Evolutionary conservation across 92 coral and sea anemone genomes (phyloP).

Genomic region (Paramuricea clavata): DNA sequence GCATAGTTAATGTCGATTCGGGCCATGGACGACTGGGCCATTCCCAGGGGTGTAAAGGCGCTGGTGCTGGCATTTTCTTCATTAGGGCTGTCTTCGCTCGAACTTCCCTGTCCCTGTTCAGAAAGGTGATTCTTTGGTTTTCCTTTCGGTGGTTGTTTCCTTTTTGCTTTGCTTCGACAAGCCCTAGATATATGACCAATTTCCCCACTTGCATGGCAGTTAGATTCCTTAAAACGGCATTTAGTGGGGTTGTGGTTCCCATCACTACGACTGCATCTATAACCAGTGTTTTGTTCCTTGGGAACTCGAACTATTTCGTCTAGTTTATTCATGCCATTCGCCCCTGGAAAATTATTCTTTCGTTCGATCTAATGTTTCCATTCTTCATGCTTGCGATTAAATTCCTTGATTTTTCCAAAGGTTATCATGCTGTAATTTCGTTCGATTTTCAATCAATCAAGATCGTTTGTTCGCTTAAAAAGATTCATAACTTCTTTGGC

Average conservation of each 20-base stretch:
- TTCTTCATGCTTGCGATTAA: constrained; percentile 45
- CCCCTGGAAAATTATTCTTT: constrained; percentile 27
- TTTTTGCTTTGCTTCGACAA: constrained; percentile 1
- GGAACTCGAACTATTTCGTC: neutral
- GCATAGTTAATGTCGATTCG: constrained; percentile 48
- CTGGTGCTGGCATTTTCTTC: constrained; percentile 48
- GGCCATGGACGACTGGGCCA: constrained; percentile 17
- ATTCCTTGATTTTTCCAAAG: constrained; percentile 61
- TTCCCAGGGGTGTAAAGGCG: constrained; percentile 41
- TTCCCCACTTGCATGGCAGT: constrained; percentile 64
- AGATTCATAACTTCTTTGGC: too few relatives aligned
- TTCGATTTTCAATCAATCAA: too few relatives aligned
- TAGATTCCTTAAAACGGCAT: constrained; percentile 62
- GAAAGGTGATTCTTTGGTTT: constrained; percentile 37
- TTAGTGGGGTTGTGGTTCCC: constrained; percentile 49
- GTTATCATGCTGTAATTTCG: neutral
- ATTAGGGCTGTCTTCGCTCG: neutral
- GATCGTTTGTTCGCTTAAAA: too few relatives aligned
- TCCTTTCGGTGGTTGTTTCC: neutral
- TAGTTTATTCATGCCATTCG: neutral
- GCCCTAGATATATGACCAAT: constrained; percentile 55
- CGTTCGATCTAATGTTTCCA: constrained; percentile 65
- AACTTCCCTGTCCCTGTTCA: constrained; percentile 45
- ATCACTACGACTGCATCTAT: constrained; percentile 45
- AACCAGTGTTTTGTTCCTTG: neutral